Evolutionary conservation across 2,888 invertebrate species (phyloP).

Genomic region (Sphaerophoria rueppellii): DNA sequence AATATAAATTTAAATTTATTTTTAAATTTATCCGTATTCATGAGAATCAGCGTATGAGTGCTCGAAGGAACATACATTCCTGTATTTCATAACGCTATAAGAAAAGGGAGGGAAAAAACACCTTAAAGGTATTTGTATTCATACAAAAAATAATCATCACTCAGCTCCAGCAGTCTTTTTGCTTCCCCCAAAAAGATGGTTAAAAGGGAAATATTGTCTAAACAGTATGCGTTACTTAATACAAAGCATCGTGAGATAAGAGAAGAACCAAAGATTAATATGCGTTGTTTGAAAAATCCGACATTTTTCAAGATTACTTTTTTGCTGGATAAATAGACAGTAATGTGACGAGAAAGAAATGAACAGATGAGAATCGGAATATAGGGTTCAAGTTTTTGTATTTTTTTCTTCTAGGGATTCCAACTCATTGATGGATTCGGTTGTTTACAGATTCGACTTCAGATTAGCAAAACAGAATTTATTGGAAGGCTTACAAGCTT

Average conservation of each 20-base stretch:
- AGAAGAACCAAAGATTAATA: background rate
- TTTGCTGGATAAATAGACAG: too few relatives aligned
- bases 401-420: too few relatives aligned
- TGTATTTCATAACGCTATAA: background rate
- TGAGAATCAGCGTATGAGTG: background rate
- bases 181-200: background rate
- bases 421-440: too few relatives aligned
- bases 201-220: background rate
- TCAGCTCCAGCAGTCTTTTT: background rate
- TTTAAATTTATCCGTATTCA: background rate
- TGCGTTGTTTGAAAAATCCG: background rate
- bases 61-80: background rate
- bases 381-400: too few relatives aligned
- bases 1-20: conserved; percentile 22
- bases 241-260: background rate
- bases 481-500: too few relatives aligned
- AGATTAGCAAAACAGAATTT: too few relatives aligned
- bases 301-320: background rate
- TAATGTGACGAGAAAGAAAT: too few relatives aligned
- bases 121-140: background rate
- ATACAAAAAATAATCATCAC: background rate
- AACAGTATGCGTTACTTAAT: conserved; percentile 1
- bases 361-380: too few relatives aligned
- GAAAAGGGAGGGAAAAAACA: background rate
- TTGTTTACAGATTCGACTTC: too few relatives aligned